Conservation (phyloP, 2,113 vertebrate genomes). For the Polyodon spathula region DNA sequence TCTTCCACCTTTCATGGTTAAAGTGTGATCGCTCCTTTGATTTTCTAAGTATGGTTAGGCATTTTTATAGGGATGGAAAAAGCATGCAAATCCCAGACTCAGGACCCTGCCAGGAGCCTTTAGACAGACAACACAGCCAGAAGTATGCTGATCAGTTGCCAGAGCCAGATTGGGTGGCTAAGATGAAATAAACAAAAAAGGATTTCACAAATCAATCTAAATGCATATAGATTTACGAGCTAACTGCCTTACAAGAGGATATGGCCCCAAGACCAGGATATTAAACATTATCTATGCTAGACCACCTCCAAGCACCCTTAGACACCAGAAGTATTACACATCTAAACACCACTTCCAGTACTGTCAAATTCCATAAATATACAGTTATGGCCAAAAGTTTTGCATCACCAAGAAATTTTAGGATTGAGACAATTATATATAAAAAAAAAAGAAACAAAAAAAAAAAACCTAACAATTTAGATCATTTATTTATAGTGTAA, state of each 20-base stretch:
- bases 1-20: slow-evolving; percentile 35
- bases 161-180: slow-evolving; percentile 45
- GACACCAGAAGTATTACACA: not conserved
- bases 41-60: slow-evolving; percentile 43
- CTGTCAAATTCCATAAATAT: not conserved
- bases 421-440: too few relatives aligned
- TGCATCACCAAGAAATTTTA: too few relatives aligned
- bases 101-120: slow-evolving; percentile 37
- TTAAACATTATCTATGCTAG: slow-evolving; percentile 1
- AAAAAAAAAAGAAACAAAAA: too few relatives aligned
- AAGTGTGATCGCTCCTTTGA: slow-evolving; percentile 39
- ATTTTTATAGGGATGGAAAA: slow-evolving; percentile 47
- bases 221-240: slow-evolving; percentile 43
- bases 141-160: too few relatives aligned
- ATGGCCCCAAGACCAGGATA: slow-evolving; percentile 10
- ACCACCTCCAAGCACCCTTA: not conserved
- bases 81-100: slow-evolving; percentile 40
- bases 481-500: too few relatives aligned
- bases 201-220: slow-evolving; percentile 40
- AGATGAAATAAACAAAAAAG: slow-evolving; percentile 47
- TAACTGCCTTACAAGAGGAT: slow-evolving; percentile 34
- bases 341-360: not conserved
- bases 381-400: too few relatives aligned
- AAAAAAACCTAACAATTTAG: too few relatives aligned
- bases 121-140: too few relatives aligned